A percentile compares a stretch with the other conserved stretches of the same genome.
These are phyloP conservation scores for Onychomys arenicola DNA, from an alignment of 2,797 vertebrate genomes.

Conservation along the genomic window DNA sequence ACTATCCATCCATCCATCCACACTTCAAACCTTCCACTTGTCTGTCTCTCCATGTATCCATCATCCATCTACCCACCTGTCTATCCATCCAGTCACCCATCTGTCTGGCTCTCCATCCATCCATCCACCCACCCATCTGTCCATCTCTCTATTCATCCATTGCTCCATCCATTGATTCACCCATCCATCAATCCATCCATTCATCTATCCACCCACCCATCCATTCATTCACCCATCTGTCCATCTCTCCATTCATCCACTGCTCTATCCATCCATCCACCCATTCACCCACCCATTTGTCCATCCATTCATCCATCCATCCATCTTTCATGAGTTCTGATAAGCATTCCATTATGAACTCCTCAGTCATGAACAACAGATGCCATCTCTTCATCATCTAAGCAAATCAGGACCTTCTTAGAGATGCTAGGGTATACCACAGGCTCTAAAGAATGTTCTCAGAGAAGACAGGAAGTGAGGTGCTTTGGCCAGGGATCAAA, in stretches of 20 bases:
- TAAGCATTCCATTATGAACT: neutral
- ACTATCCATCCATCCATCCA: neutral
- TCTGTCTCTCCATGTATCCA: neutral
- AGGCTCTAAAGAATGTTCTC: neutral
- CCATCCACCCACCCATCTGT: fast-evolving
- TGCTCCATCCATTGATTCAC: too few relatives aligned
- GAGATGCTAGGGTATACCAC: neutral
- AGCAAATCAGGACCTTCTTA: neutral
- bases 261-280: neutral
- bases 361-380: neutral
- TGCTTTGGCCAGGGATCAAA: neutral
- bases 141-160: fast-evolving
- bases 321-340: neutral
- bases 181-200: too few relatives aligned
- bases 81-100: fast-evolving
- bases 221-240: fast-evolving
- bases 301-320: neutral
- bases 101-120: too few relatives aligned
- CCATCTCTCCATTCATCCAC: neutral
- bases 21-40: neutral
- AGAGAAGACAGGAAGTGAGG: neutral
- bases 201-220: fast-evolving
- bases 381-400: neutral
- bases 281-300: neutral
- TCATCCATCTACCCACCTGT: too few relatives aligned